These are phyloP conservation scores for Sicus ferrugineus DNA, from an alignment of 2,888 invertebrate species.

Conservation along the genomic window DNA sequence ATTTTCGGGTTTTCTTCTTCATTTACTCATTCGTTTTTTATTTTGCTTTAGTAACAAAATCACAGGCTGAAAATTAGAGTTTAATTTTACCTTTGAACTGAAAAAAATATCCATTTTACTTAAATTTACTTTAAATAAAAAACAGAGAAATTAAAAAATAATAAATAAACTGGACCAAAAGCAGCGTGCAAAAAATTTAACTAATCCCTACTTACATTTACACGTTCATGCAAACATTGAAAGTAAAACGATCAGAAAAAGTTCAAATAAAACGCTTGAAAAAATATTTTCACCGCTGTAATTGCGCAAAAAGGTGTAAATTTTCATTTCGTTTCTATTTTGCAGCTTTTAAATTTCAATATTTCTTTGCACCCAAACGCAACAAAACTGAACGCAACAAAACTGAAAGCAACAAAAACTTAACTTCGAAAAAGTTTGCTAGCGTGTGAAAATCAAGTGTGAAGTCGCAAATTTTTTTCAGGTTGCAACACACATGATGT, in stretches of 20 bases:
- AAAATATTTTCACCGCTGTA: constrained; percentile 9
- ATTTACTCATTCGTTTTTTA: neutral
- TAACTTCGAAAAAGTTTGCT: neutral
- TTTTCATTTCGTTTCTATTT: constrained; percentile 4
- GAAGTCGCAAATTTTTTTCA: neutral
- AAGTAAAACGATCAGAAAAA: neutral
- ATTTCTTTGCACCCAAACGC: neutral
- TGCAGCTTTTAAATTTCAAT: neutral
- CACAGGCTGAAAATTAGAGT: no score
- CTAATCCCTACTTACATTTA: no score
- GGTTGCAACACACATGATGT: neutral
- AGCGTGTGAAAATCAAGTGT: constrained; percentile 1
- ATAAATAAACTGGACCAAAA: no score
- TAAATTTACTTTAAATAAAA: neutral
- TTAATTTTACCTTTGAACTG: no score
- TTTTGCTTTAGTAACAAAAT: no score
- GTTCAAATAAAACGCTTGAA: neutral
- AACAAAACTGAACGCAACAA: neutral
- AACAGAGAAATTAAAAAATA: neutral
- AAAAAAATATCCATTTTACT: no score
- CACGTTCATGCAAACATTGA: no score
- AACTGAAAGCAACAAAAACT: neutral
- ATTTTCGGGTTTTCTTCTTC: no score
- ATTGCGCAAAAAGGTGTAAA: constrained; percentile 14
- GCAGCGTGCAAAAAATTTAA: no score